Evolutionary conservation across 2,888 invertebrate genomes (phyloP).

Genomic region (Drosophila paucipuncta): DNA sequence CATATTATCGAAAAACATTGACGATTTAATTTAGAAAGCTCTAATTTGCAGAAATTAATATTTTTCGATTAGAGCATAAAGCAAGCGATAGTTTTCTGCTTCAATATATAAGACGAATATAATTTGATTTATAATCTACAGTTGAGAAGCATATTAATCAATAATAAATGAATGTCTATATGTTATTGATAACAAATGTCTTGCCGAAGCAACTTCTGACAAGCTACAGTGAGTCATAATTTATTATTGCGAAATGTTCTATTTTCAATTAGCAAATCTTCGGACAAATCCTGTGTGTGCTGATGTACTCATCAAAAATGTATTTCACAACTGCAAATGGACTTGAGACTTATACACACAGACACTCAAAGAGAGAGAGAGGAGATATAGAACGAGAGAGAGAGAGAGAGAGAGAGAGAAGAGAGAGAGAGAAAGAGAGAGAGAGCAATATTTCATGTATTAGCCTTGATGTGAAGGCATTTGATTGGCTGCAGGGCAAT

Average conservation of each 20-base stretch:
- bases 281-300: slow-evolving; percentile 26
- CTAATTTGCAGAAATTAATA: background rate
- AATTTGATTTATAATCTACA: background rate
- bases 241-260: slow-evolving; percentile 4
- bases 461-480: slow-evolving; percentile 50
- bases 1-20: no score
- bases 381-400: background rate
- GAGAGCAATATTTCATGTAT: slow-evolving; percentile 23
- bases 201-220: background rate
- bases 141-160: background rate
- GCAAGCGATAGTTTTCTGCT: background rate
- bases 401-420: background rate
- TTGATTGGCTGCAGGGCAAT: slow-evolving; percentile 51
- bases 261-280: slow-evolving; percentile 18
- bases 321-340: slow-evolving; percentile 55
- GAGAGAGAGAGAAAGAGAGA: background rate
- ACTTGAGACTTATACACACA: slow-evolving; percentile 21
- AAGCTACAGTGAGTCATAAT: slow-evolving; percentile 2
- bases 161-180: background rate
- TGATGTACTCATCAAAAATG: slow-evolving; percentile 50
- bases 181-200: background rate
- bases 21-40: background rate
- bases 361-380: background rate
- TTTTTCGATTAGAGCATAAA: background rate
- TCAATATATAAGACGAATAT: background rate